Evolutionary conservation across 2,888 invertebrate species (phyloP).

Genomic region (Orchesella flavescens): DNA sequence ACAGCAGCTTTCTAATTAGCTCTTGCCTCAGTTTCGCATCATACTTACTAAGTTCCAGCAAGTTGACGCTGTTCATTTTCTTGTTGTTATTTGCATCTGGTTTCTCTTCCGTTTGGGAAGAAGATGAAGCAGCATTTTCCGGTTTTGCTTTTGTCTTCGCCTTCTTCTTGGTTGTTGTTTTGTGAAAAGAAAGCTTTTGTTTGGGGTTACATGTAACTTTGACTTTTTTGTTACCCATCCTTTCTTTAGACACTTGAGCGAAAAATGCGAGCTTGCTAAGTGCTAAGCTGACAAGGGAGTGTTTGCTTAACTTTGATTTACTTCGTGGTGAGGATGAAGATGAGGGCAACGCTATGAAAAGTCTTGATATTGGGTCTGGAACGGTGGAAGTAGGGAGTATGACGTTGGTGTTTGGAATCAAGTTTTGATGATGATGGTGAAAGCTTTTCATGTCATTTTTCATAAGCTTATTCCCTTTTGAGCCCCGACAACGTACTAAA

Average conservation of each 20-base stretch:
- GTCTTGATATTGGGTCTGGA: neutral
- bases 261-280: slow-evolving; percentile 50
- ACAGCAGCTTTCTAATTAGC: slow-evolving; percentile 12
- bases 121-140: neutral
- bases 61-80: neutral
- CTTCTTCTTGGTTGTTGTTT: neutral
- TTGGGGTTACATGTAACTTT: neutral
- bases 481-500: no score
- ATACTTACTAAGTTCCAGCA: neutral
- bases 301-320: slow-evolving; percentile 75
- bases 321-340: slow-evolving; percentile 74
- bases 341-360: neutral
- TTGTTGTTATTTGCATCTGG: neutral
- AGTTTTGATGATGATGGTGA: neutral
- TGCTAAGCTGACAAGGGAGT: slow-evolving; percentile 37
- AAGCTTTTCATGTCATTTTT: neutral
- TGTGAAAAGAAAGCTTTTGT: slow-evolving; percentile 13
- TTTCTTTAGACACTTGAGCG: slow-evolving; percentile 12
- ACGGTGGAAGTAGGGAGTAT: no score
- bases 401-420: no score
- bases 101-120: neutral
- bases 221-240: neutral
- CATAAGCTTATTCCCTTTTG: neutral
- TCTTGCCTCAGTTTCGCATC: neutral
- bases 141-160: neutral